These are phyloP conservation scores for Cyrtorhinus lividipennis DNA, from an alignment of 1,140 invertebrate genomes.

Conservation along the genomic window DNA sequence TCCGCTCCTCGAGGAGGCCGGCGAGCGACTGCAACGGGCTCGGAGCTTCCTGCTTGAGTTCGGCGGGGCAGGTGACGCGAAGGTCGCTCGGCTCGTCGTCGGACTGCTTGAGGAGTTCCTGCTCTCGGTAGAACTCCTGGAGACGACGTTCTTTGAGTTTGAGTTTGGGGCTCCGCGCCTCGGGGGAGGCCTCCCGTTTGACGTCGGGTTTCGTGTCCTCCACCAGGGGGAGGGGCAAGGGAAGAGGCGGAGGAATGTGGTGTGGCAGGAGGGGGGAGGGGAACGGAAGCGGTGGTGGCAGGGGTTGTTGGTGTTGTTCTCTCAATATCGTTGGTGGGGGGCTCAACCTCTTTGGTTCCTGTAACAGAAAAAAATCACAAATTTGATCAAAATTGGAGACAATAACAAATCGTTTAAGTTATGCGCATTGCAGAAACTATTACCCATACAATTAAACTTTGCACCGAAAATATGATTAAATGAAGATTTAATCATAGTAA, in stretches of 20 bases:
- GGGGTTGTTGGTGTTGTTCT: background rate
- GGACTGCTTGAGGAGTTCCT: slow-evolving; percentile 7
- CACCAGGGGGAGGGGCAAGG: background rate
- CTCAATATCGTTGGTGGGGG: background rate
- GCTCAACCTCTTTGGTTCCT: slow-evolving; percentile 9
- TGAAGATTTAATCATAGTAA: no score
- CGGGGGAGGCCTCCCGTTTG: background rate
- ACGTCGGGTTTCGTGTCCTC: slow-evolving; percentile 9
- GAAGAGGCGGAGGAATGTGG: background rate
- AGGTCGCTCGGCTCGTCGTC: slow-evolving; percentile 10
- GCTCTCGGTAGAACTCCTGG: slow-evolving; percentile 25
- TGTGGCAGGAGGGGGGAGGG: background rate
- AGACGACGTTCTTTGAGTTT: slow-evolving; percentile 24
- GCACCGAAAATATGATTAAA: no score
- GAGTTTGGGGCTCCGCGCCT: slow-evolving; percentile 5
- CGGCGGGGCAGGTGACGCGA: background rate
- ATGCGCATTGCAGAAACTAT: no score
- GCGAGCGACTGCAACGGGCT: slow-evolving; percentile 18
- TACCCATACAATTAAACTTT: no score
- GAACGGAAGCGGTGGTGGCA: no score
- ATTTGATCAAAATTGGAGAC: no score
- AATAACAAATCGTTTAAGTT: no score
- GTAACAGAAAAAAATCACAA: background rate
- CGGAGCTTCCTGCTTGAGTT: background rate
- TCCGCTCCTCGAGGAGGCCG: slow-evolving; percentile 13